A percentile compares a stretch with the other conserved stretches of the same genome.
phyloP scores from a whole-genome alignment of 1,140 invertebrate species.

The Microplitis demolitor region DNA sequence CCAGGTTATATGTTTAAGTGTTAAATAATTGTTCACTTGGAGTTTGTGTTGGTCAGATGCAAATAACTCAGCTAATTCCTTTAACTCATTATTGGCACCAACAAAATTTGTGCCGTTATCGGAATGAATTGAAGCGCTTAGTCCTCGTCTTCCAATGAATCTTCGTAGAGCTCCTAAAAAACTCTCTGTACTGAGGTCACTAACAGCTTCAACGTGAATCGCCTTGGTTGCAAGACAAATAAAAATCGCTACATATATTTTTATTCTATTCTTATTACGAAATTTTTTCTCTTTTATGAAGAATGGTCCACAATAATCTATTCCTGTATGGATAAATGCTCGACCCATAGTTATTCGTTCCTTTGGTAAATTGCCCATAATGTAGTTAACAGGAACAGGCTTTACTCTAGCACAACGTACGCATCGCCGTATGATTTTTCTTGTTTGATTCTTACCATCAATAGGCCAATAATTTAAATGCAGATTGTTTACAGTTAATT shows the following conservation, averaged over 20 bases:
- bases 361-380: constrained; percentile 2
- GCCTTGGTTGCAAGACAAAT: no score
- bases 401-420: neutral
- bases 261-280: no score
- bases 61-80: neutral
- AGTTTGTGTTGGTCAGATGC: neutral
- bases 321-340: neutral
- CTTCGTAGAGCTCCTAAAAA: neutral
- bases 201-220: no score
- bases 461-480: neutral
- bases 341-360: neutral
- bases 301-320: no score
- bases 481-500: neutral
- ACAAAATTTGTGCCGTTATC: constrained; percentile 12
- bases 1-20: neutral
- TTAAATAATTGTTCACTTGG: neutral
- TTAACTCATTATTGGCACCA: neutral
- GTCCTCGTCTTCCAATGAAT: neutral
- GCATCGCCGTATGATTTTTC: neutral
- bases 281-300: no score
- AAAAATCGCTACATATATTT: no score
- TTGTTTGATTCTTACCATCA: neutral
- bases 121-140: neutral
- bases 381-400: neutral
- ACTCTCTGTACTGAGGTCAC: no score